phyloP scores from a whole-genome alignment of 2,888 invertebrate species.

The Xestia sexstrigata region DNA sequence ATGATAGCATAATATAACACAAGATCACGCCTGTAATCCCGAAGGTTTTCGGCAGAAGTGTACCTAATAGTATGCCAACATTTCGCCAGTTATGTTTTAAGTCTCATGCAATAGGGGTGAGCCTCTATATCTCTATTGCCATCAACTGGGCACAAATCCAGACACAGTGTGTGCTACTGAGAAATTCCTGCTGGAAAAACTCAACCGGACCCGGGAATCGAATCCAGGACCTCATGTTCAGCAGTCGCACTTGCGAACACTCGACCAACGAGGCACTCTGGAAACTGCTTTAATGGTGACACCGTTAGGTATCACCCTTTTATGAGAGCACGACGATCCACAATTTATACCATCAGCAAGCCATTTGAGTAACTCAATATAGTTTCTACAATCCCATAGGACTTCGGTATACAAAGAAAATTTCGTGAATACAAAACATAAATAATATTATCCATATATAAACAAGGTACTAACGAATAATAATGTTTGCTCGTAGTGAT shows the following conservation, averaged over 20 bases:
- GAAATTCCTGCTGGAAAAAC: background rate
- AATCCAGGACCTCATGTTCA: background rate
- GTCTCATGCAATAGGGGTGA: background rate
- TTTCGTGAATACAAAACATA: constrained; percentile 42
- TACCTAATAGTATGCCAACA: too few relatives aligned
- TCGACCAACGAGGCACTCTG: background rate
- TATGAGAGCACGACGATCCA: background rate
- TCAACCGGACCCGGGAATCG: background rate
- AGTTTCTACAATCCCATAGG: constrained; percentile 29
- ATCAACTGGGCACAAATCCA: background rate
- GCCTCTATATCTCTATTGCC: too few relatives aligned
- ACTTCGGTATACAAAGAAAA: constrained; percentile 15
- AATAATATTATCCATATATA: constrained; percentile 57
- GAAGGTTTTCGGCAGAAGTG: too few relatives aligned
- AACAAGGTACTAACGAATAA: constrained; percentile 60
- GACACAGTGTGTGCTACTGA: background rate
- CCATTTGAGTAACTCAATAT: constrained; percentile 25
- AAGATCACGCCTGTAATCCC: too few relatives aligned
- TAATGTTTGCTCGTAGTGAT: constrained; percentile 63
- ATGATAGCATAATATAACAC: too few relatives aligned
- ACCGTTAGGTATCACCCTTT: background rate
- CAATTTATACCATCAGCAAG: background rate
- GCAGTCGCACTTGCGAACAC: background rate
- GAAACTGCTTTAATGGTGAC: background rate
- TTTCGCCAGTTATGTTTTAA: too few relatives aligned